Percentiles rank a stretch among this genome's conserved stretches.
Conservation (phyloP, 2,113 vertebrate genomes). For the Fregetta grallaria region DNA sequence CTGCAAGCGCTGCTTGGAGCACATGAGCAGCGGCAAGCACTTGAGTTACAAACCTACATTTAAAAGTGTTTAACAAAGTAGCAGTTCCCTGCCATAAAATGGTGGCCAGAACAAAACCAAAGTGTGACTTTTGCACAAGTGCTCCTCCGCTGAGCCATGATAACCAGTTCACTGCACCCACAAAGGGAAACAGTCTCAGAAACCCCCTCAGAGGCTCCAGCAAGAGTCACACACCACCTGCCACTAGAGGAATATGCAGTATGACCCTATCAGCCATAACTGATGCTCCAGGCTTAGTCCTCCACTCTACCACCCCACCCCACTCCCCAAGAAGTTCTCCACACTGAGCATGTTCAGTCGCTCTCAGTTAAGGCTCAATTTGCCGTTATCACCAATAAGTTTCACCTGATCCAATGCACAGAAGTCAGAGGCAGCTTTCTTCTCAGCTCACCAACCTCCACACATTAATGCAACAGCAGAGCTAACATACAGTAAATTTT, state of each 20-base stretch:
- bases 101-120: neutral
- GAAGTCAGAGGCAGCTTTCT: neutral
- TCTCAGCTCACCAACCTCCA: neutral
- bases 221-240: neutral
- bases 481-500: neutral
- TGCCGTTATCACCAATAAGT: neutral
- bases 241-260: neutral
- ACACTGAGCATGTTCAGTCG: neutral
- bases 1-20: neutral
- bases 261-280: neutral
- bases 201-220: rapidly evolving
- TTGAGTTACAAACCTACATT: neutral
- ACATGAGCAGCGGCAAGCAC: neutral
- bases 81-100: neutral
- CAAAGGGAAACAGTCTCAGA: neutral
- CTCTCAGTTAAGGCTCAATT: neutral
- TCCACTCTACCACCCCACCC: neutral
- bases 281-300: neutral
- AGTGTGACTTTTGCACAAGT: neutral
- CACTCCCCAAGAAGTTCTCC: neutral
- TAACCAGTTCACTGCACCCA: neutral
- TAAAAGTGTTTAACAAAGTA: neutral
- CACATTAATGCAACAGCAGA: neutral
- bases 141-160: neutral
- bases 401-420: neutral